These are phyloP conservation scores for Peucedramus taeniatus DNA, from an alignment of 2,113 vertebrate species.

Conservation along the genomic window DNA sequence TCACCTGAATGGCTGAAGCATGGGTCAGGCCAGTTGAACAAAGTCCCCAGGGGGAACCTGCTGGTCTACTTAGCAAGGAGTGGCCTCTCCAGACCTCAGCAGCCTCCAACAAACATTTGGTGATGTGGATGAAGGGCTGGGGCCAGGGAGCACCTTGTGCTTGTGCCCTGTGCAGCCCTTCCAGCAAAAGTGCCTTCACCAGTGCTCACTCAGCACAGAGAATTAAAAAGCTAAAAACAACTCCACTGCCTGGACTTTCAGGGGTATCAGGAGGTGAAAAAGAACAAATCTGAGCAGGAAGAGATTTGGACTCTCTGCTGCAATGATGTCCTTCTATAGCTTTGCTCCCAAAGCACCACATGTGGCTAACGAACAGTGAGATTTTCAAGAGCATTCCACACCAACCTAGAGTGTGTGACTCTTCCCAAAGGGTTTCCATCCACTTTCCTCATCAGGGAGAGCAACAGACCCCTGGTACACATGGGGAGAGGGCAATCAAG, in stretches of 20 bases:
- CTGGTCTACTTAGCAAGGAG: not conserved
- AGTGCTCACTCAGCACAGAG: accelerated
- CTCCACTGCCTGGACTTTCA: not conserved
- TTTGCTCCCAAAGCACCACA: not conserved
- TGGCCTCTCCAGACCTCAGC: not conserved
- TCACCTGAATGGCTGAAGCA: not conserved
- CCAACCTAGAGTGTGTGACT: not conserved
- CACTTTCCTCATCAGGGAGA: not conserved
- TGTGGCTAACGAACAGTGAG: accelerated
- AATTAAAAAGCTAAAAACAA: not conserved
- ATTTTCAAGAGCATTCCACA: not conserved
- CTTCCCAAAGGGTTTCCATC: not conserved
- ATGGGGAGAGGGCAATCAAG: accelerated
- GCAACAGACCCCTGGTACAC: not conserved
- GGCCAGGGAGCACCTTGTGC: not conserved
- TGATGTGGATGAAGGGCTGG: not conserved
- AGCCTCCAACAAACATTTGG: not conserved
- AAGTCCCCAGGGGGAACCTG: not conserved
- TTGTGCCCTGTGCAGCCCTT: not conserved
- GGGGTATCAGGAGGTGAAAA: not conserved
- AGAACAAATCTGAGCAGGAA: not conserved
- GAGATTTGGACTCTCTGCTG: not conserved
- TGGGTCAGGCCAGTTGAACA: not conserved
- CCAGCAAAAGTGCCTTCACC: not conserved
- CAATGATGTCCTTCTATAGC: not conserved